A percentile compares a stretch with the other conserved stretches of the same genome.
These are phyloP conservation scores for Globodera rostochiensis DNA, from an alignment of 1,140 invertebrate species.

Conservation along the genomic window DNA sequence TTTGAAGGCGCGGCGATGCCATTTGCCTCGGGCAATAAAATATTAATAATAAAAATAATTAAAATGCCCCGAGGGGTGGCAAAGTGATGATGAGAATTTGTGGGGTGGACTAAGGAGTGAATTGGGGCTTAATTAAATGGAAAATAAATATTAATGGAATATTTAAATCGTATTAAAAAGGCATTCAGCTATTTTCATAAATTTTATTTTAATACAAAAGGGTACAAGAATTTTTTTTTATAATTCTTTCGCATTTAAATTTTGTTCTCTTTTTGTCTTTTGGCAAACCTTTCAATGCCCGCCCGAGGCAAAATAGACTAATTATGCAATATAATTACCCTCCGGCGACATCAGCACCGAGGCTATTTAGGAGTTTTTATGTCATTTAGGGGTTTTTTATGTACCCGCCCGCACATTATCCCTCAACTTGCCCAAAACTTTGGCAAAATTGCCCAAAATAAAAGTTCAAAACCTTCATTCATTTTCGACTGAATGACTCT, in stretches of 20 bases:
- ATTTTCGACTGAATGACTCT: too few species aligned
- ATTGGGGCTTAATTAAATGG: neutral
- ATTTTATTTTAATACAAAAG: neutral
- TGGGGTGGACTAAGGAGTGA: neutral
- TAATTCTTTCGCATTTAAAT: neutral
- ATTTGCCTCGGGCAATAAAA: neutral
- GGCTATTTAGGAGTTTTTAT: neutral
- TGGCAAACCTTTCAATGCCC: neutral
- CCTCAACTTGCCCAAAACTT: too few species aligned
- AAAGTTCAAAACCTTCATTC: too few species aligned
- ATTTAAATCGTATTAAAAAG: too few species aligned
- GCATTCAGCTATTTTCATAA: neutral
- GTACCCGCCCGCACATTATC: neutral
- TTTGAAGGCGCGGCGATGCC: neutral
- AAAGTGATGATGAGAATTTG: neutral
- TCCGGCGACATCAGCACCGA: neutral
- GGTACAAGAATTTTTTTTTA: too few species aligned
- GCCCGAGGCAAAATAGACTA: neutral
- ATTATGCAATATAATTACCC: constrained; percentile 4
- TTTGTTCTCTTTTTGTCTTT: neutral
- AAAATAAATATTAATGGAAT: neutral
- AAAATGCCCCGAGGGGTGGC: neutral
- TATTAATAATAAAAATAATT: neutral
- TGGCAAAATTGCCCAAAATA: too few species aligned
- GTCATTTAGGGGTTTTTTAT: neutral